phyloP scores from a whole-genome alignment of 2,113 vertebrate species.

The Archilochus colubris region DNA sequence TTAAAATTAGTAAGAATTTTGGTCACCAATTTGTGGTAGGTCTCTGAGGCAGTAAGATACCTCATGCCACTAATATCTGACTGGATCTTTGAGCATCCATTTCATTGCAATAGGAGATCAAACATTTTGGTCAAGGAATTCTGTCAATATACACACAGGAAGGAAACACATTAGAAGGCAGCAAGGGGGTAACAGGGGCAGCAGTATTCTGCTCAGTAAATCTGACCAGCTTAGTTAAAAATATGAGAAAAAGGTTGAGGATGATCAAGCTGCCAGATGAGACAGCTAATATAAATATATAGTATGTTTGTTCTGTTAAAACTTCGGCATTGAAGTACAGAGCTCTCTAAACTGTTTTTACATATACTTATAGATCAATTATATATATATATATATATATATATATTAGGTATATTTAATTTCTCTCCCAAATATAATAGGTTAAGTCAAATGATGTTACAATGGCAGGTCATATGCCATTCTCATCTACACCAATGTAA shows the following conservation, averaged over 20 bases:
- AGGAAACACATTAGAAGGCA: not conserved
- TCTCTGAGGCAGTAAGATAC: not conserved
- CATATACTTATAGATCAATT: too few species aligned
- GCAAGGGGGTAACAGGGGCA: not conserved
- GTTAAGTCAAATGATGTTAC: not conserved
- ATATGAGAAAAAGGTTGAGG: not conserved
- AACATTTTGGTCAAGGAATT: not conserved
- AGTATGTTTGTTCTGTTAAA: not conserved
- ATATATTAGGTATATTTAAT: not conserved
- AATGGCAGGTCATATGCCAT: not conserved
- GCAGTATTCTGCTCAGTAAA: not conserved
- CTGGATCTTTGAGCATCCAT: not conserved
- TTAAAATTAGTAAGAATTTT: slow-evolving; percentile 15
- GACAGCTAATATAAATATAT: not conserved
- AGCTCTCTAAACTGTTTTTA: not conserved
- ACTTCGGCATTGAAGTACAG: not conserved
- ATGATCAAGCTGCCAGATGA: not conserved
- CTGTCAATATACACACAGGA: not conserved
- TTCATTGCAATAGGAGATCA: not conserved
- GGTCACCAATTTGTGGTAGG: not conserved
- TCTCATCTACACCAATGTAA: not conserved
- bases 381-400: too few species aligned
- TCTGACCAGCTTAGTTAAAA: not conserved
- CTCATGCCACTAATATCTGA: not conserved
- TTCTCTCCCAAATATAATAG: not conserved